These are phyloP conservation scores for Brachionus rubens DNA, from an alignment of 1,140 invertebrate genomes.

Conservation along the genomic window DNA sequence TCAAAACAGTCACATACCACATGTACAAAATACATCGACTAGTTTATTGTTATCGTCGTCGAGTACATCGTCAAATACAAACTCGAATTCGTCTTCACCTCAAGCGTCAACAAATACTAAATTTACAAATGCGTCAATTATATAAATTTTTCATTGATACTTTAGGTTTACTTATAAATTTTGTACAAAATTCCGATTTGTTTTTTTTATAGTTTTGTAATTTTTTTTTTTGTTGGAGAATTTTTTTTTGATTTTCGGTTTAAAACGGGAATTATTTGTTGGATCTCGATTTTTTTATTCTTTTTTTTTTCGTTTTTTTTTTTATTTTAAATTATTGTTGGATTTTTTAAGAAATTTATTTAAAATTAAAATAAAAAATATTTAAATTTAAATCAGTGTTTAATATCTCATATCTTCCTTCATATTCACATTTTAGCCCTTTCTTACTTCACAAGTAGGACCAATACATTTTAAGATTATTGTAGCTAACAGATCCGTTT, in stretches of 20 bases:
- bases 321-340: background rate
- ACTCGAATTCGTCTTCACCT: conserved; percentile 32
- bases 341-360: background rate
- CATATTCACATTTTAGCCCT: too few species aligned
- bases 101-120: conserved; percentile 26
- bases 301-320: background rate
- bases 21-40: conserved; percentile 22
- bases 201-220: too few species aligned
- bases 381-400: too few species aligned
- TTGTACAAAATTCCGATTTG: conserved; percentile 26
- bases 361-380: too few species aligned
- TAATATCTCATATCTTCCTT: too few species aligned
- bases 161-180: background rate
- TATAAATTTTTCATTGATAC: background rate
- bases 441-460: too few species aligned
- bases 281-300: background rate
- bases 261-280: too few species aligned
- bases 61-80: background rate
- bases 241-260: too few species aligned
- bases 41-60: conserved; percentile 7
- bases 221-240: too few species aligned
- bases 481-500: too few species aligned
- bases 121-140: conserved; percentile 32
- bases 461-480: too few species aligned
- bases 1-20: conserved; percentile 31